Evolutionary conservation across 92 coral and sea anemone genomes (phyloP), one percentile per base, ranked within the genome.

Genomic region (Paragorgia papillata): DNA sequence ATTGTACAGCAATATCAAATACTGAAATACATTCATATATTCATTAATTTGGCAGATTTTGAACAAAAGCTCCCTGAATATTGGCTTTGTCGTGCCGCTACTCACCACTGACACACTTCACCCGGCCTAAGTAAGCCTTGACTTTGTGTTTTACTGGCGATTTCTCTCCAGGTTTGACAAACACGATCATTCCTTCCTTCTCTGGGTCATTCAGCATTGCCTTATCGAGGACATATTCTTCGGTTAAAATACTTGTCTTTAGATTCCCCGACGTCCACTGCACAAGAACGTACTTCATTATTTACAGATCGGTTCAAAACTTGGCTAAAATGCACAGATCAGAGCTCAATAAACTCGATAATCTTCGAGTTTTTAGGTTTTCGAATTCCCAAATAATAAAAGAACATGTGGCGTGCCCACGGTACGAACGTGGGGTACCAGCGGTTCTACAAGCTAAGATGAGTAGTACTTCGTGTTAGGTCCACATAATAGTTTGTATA

Each of bases 251-350:
- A 10, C 75, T 68, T 33, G 37, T 46, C 33, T 68, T 68, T 0
- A 68, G 50, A 46, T 19, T 68, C 0, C 75, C 75, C 2, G 75
- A 25, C 27, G 58, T 44, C 75, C 75, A 68, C 10, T 68, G 75
- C 32, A 68, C 75, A 1, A 68, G 59, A 24, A 68, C 58, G 75
- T 68, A 68, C 54, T 33, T 68, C 75, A 68, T 68, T 22, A 59
- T 59, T 54, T 44, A 32, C 20, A 33, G 68, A 7, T 62, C n/a
- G 48, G 31, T 62, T 39, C 19, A 30, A 62, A 62, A 62, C 15
- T 39, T 27, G 31, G 19, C 43, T 62, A 19, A 25, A 62, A 62
- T 31, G 39, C 33, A 62, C 31, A 25, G 24, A 57, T 37, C 43
- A 10, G 10, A 4, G 43, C n/a, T n/a, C n/a, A n/a, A n/a, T n/a